phyloP scores from a whole-genome alignment of 92 coral and sea anemone genomes.

The Virgularia gustaviana region DNA sequence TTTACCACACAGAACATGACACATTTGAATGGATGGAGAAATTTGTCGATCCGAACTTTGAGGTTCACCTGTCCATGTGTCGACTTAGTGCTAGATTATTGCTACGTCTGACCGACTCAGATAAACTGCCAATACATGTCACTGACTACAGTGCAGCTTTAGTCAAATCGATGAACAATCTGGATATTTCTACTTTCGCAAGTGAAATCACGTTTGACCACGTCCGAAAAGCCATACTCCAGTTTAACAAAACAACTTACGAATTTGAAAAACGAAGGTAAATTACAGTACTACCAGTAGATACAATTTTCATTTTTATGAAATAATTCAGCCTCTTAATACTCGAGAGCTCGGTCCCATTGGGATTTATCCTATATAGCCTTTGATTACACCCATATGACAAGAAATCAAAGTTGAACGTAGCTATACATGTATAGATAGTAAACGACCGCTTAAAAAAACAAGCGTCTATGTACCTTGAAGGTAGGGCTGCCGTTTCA shows the following conservation, averaged over 20 bases:
- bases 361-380: no score
- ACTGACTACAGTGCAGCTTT: slow-evolving; percentile 45
- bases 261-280: slow-evolving; percentile 44
- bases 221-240: slow-evolving; percentile 48
- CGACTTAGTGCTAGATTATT: slow-evolving; percentile 58
- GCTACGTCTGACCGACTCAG: slow-evolving; percentile 53
- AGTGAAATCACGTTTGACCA: slow-evolving; percentile 36
- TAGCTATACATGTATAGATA: no score
- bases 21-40: slow-evolving; percentile 64
- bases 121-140: slow-evolving; percentile 57
- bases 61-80: slow-evolving; percentile 59
- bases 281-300: no score
- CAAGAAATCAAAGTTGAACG: no score
- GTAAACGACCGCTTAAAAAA: no score
- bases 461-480: no score
- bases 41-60: slow-evolving; percentile 61
- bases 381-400: no score
- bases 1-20: slow-evolving; percentile 71
- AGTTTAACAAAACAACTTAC: slow-evolving; percentile 51
- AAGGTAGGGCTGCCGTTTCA: no score
- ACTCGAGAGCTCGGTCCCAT: no score
- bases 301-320: no score
- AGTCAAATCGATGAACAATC: slow-evolving; percentile 19
- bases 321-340: no score
- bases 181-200: slow-evolving; percentile 8